Base-by-base conservation (phyloP, 2,113 vertebrate species). In the Bombycilla garrulus region DNA sequence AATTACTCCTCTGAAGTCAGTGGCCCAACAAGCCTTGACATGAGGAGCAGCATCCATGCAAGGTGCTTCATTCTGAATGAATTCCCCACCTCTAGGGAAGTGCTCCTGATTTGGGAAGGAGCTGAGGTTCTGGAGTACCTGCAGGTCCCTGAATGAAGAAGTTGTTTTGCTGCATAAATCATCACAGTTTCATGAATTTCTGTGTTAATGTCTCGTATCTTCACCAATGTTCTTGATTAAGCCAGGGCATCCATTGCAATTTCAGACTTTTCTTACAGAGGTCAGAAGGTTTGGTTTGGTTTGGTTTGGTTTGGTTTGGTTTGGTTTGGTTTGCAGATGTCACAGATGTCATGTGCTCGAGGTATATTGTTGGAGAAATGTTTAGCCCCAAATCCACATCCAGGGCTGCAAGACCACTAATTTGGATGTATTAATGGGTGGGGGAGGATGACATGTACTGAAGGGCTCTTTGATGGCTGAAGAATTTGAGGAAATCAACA, bases 1-100 rank as follows among this genome's bases (percentile, higher is more conserved):
- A 91, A 87, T 92, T 80, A 82, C 88, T 95, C 40, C 82, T 94
- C 92, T 78, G 80, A 81, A 96, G 35, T 64, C 79, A 47, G 60
- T 66, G 88, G 76, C 56, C 82, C 71, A 60, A 33, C 47, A 60
- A 93, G 74, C 47, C 56, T 64, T 61, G 64, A 81, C 56, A n/a
- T 16, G 74, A 91, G 71, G 25, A 88, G 60, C 48, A 71, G 81
- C 58, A 64, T 64, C 67, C 62, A 88, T 44, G 35, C 12, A 10
- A 92, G 57, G 23, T 28, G 64, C 11, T 85, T 31, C 5, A 36
- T 61, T 87, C 80, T 54, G 70, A 80, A 36, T 31, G 64, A 45
- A n/a, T n/a, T n/a, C n/a, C n/a, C 22, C 57, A 42, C 16, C n/a
- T 70, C 26, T 22, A 56, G 50, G 44, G 48, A 65, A 78, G 31